Base-by-base conservation (phyloP, 2,888 invertebrate genomes). In the Cenopis cana region DNA sequence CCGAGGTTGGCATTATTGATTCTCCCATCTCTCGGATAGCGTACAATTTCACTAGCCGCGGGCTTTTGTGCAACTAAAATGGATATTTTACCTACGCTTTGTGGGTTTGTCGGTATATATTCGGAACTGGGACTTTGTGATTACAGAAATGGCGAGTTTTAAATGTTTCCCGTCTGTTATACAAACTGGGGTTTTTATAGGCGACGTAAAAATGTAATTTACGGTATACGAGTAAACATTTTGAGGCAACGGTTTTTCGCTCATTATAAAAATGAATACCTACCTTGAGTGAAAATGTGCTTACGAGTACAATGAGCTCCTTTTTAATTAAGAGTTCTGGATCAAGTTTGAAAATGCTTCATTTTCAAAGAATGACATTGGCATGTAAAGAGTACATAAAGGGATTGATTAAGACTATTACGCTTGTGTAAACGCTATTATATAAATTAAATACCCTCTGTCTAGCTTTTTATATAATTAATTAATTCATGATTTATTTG, bases 1-100 rank as follows among this genome's bases (percentile, higher is more conserved):
- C 67, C 71, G 71, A 66, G 67, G 66, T 71, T 67, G 71, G 71
- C 61, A 67, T 55, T 71, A 71, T 71, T 71, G 71, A 71, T 71
- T 71, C 66, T 66, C 70, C 60, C 69, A 65, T 69, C 55, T 70
- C 70, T 49, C 50, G 71, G 49, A 64, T 71, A 67, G 65, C 67
- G 67, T 56, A 71, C 71, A 67, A 71, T 71, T 71, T 61, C 71
- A 71, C 55, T 57, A 50, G 57, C 59, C 59, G 50, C 61, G 29
- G 55, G 71, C 67, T 61, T 69, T 71, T 71, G 71, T 71, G 61
- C 71, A 67, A 41, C 67, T 71, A 67, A 71, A 71, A 71, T 71
- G 66, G 71, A 71, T 71, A 71, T 71, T 71, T 70, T 60, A 66
- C 70, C 49, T 61, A 55, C 61, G 66, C 61, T 67, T 61, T 67